Conservation (phyloP, 2,888 invertebrate species). For the Elmis aenea region DNA sequence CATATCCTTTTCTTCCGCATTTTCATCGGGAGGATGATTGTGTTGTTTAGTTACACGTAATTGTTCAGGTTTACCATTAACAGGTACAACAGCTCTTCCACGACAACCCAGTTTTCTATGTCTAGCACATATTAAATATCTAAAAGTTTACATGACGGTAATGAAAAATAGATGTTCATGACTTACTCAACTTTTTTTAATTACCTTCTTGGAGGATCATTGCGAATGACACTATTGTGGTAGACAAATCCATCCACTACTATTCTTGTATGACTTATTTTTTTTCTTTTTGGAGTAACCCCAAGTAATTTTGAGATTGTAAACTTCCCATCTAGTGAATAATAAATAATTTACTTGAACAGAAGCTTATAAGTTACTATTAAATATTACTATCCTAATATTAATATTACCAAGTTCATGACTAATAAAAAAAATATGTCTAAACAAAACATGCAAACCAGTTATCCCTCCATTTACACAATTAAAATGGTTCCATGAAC, state of each 20-base stretch:
- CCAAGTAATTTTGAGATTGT: no score
- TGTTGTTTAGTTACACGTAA: constrained; percentile 27
- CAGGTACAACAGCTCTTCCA: constrained; percentile 27
- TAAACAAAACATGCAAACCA: no score
- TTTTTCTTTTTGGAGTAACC: constrained; percentile 22
- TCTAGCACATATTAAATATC: constrained; percentile 30
- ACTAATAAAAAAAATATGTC: no score
- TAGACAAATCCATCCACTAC: constrained; percentile 31
- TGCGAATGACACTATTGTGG: constrained; percentile 30
- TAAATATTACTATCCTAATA: no score
- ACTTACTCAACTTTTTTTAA: no score
- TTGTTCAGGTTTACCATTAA: constrained; percentile 19
- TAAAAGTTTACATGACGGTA: constrained; percentile 12
- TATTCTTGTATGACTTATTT: constrained; percentile 22
- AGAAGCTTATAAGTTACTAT: no score
- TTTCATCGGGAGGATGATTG: constrained; percentile 31
- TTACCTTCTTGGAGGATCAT: constrained; percentile 28
- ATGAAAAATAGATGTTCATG: not conserved
- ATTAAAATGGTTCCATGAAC: no score
- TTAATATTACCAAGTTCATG: no score
- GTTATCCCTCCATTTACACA: no score
- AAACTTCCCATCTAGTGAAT: no score
- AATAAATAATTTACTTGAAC: no score
- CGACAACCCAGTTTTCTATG: constrained; percentile 27
- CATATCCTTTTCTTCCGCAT: constrained; percentile 17